Conservation (phyloP, 2,797 vertebrate species). For the Molossus molossus region DNA sequence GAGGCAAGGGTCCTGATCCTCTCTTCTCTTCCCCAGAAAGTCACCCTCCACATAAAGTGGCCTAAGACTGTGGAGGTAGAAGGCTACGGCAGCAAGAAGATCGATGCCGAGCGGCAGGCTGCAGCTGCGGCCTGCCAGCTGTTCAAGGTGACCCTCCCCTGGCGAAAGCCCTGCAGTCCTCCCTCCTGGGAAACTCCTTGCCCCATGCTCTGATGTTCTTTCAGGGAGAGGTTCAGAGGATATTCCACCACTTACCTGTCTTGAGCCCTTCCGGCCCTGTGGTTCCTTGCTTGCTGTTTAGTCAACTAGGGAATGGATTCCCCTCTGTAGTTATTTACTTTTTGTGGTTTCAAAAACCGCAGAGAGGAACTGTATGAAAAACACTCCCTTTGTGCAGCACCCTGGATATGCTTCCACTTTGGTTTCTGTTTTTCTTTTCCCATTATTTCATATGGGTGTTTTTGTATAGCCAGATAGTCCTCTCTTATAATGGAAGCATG, state of each 20-base stretch:
- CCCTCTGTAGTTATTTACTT: not conserved
- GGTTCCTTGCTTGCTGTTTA: not conserved
- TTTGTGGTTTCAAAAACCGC: not conserved
- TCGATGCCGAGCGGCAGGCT: conserved; percentile 94
- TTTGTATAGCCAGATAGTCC: not conserved
- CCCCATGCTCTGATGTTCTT: not conserved
- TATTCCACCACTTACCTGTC: rapidly evolving
- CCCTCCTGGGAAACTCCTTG: not conserved
- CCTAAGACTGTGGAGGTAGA: conserved; percentile 95
- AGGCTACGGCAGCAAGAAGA: conserved; percentile 94
- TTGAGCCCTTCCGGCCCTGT: rapidly evolving
- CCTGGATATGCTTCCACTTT: not conserved
- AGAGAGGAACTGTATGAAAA: not conserved
- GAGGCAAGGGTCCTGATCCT: conserved; percentile 19
- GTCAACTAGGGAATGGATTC: not conserved
- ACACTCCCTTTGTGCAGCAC: not conserved
- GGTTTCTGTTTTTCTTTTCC: not conserved
- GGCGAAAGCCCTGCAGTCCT: not conserved
- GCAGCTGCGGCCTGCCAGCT: conserved; percentile 96
- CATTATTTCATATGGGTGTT: not conserved
- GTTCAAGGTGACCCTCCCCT: conserved; percentile 91
- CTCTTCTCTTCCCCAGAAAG: conserved; percentile 91
- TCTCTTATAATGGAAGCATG: rapidly evolving
- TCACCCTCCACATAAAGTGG: conserved; percentile 95
- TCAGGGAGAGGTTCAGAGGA: rapidly evolving